Conservation (phyloP, 2,113 vertebrate species). For the Glaucomys volans region DNA sequence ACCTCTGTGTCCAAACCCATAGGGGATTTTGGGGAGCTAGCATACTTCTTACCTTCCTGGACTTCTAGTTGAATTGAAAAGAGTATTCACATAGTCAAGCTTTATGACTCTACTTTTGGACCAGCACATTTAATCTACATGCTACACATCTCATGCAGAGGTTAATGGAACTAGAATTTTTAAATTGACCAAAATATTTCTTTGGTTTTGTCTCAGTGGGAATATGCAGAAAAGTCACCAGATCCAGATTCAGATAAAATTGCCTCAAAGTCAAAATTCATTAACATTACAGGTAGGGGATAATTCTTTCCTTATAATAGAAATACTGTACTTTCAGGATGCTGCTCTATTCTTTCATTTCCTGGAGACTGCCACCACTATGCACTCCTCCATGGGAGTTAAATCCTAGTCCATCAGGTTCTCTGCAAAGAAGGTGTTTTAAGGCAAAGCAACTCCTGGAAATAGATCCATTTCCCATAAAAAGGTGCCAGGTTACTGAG, state of each 20-base stretch:
- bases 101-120: neutral
- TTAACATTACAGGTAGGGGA: neutral
- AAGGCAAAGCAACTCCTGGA: neutral
- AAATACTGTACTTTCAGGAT: neutral
- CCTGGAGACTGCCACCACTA: neutral
- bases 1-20: neutral
- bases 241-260: neutral
- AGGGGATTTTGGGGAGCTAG: neutral
- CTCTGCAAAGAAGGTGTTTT: neutral
- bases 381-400: neutral
- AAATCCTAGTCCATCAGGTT: neutral
- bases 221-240: neutral
- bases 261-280: neutral
- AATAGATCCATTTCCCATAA: neutral
- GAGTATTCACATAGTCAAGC: neutral
- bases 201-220: neutral
- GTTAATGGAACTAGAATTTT: constrained; percentile 9
- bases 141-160: neutral
- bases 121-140: neutral
- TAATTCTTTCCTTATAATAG: neutral
- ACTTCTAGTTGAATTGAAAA: neutral
- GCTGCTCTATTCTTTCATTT: neutral
- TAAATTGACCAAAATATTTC: neutral
- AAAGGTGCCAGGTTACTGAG: neutral
- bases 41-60: neutral